Evolutionary conservation across 2,113 vertebrate species (phyloP).

Genomic region (Loxodonta africana): DNA sequence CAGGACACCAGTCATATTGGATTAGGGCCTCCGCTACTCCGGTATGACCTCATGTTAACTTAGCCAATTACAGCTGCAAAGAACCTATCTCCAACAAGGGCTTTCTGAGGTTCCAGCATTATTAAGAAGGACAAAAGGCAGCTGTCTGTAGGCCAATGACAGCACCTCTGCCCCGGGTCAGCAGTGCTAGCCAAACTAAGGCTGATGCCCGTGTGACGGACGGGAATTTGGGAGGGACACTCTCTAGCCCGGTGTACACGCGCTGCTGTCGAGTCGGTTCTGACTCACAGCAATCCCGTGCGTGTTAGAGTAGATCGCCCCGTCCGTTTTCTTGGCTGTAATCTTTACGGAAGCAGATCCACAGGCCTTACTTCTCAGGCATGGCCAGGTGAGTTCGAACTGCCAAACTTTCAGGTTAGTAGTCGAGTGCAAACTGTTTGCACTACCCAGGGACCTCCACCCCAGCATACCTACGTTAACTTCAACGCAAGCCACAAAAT

Average conservation of each 20-base stretch:
- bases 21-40: not conserved
- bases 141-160: too few relatives aligned
- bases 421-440: too few relatives aligned
- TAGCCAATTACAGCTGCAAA: not conserved
- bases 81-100: not conserved
- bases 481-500: constrained; percentile 29
- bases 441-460: not conserved
- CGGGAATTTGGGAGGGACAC: not conserved
- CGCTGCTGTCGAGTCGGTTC: not conserved
- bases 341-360: not conserved
- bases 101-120: not conserved
- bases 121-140: too few relatives aligned
- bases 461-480: not conserved
- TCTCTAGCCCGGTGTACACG: not conserved
- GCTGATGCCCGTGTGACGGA: not conserved
- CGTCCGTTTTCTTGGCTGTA: not conserved
- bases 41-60: not conserved
- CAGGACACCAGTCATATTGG: not conserved
- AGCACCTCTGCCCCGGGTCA: too few relatives aligned
- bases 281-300: not conserved
- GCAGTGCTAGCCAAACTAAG: too few relatives aligned
- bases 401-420: not conserved
- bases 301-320: not conserved
- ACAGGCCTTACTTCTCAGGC: not conserved
- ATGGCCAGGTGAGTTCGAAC: not conserved